Conservation (phyloP, 2,888 invertebrate species). For the Caradrina clavipalpis region DNA sequence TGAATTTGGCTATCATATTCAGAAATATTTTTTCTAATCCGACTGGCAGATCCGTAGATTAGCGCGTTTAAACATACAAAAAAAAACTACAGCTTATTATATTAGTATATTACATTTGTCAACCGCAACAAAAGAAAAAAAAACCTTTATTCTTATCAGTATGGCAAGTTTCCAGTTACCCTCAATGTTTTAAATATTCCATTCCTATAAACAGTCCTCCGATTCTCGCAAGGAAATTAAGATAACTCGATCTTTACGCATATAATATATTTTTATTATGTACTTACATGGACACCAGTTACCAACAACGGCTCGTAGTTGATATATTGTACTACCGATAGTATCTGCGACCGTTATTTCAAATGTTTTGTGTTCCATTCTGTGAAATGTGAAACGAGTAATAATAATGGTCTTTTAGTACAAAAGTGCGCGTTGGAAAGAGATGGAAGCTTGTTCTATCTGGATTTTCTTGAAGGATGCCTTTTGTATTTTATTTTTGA, state of each 20-base stretch:
- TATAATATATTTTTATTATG: constrained; percentile 55
- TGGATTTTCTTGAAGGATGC: not conserved
- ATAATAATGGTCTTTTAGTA: constrained; percentile 20
- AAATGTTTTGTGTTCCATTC: constrained; percentile 54
- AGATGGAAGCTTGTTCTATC: not conserved
- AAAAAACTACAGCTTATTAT: too few species aligned
- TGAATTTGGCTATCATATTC: too few species aligned
- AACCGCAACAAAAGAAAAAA: not conserved
- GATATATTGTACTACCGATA: constrained; percentile 44
- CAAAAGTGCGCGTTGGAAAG: not conserved
- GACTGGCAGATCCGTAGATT: too few species aligned
- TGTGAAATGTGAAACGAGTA: constrained; percentile 29
- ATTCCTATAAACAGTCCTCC: constrained; percentile 3
- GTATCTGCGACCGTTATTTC: constrained; percentile 47
- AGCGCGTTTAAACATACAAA: too few species aligned
- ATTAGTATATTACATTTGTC: not conserved
- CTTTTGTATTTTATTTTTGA: too few species aligned
- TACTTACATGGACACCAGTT: constrained; percentile 40
- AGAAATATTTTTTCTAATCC: too few species aligned
- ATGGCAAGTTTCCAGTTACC: not conserved
- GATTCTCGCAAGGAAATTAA: constrained; percentile 27
- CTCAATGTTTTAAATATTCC: constrained; percentile 23
- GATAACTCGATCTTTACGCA: constrained; percentile 42
- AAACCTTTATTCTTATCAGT: not conserved
- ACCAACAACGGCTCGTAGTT: constrained; percentile 29